Base-by-base conservation (phyloP, 2,888 invertebrate species). In the Zeuzera pyrina region DNA sequence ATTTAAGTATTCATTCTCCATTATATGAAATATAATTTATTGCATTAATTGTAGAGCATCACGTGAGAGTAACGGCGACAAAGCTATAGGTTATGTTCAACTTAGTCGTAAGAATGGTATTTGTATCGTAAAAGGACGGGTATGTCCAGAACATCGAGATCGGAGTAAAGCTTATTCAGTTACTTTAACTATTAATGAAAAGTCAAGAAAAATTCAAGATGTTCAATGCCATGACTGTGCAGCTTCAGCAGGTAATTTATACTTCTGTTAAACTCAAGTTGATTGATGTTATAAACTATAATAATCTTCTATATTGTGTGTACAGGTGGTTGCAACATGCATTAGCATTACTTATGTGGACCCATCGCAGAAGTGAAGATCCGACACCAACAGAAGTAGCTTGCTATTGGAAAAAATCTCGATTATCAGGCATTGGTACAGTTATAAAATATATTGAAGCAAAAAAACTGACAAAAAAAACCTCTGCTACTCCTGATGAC, bases 121-220 rank as follows among this genome's bases (percentile, higher is more conserved):
- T n/a, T n/a, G n/a, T n/a, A n/a, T n/a, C n/a, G n/a, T n/a, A n/a
- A n/a, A n/a, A n/a, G n/a, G n/a, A n/a, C n/a, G n/a, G n/a, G n/a
- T n/a, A 30, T 26, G 34, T 25, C 21, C 34, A 34, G 26, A 34
- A 27, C 34, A 34, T 19, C 24, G 29, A 34, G 16, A 29, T 30
- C 24, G 34, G 29, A 29, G 34, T 34, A 29, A 34, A 34, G 30
- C 26, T 34, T 34, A n/a, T n/a, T n/a, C n/a, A n/a, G n/a, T n/a
- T n/a, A n/a, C n/a, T n/a, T n/a, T n/a, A n/a, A n/a, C n/a, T n/a
- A n/a, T n/a, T n/a, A n/a, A n/a, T n/a, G n/a, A n/a, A n/a, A n/a
- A n/a, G n/a, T n/a, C n/a, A n/a, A n/a, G n/a, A n/a, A n/a, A n/a
- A n/a, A n/a, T n/a, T n/a, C n/a, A n/a, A n/a, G n/a, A n/a, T n/a